These are phyloP conservation scores for Lithophane ornitopus DNA, from an alignment of 2,888 invertebrate genomes.

Conservation along the genomic window DNA sequence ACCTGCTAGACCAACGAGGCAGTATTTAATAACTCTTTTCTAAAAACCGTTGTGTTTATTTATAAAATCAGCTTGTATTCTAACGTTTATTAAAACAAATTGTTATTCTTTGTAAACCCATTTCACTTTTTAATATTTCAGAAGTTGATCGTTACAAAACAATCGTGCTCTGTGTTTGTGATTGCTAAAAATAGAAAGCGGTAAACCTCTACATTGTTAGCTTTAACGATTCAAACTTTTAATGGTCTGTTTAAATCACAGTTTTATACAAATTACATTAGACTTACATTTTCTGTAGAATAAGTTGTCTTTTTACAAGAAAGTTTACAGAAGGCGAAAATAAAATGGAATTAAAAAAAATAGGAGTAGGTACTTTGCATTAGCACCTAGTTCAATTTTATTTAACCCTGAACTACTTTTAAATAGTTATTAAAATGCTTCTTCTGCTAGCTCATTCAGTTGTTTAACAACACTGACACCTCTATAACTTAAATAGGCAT, in stretches of 20 bases:
- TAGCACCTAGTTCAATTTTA: background rate
- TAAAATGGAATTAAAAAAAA: background rate
- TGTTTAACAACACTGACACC: no score
- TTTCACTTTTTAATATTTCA: conserved; percentile 42
- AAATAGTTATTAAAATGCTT: background rate
- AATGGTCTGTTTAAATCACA: conserved; percentile 30
- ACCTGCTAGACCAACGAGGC: no score
- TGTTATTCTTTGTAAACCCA: conserved; percentile 37
- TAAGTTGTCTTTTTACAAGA: background rate
- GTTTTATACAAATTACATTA: conserved; percentile 9
- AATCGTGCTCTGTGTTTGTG: conserved; percentile 35
- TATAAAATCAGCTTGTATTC: background rate
- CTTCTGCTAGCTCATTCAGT: no score
- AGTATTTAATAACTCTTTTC: background rate
- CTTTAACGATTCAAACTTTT: conserved; percentile 37
- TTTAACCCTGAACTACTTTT: background rate
- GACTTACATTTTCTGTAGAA: background rate
- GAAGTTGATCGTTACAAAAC: conserved; percentile 35
- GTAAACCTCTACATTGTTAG: conserved; percentile 24
- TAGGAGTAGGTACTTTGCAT: background rate
- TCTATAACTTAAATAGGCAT: no score
- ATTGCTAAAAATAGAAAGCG: conserved; percentile 26
- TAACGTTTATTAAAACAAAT: conserved; percentile 15
- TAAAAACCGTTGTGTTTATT: background rate
- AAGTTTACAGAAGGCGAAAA: background rate